Conservation (phyloP, 2,888 invertebrate species). For the Entomobrya multifasciata region DNA sequence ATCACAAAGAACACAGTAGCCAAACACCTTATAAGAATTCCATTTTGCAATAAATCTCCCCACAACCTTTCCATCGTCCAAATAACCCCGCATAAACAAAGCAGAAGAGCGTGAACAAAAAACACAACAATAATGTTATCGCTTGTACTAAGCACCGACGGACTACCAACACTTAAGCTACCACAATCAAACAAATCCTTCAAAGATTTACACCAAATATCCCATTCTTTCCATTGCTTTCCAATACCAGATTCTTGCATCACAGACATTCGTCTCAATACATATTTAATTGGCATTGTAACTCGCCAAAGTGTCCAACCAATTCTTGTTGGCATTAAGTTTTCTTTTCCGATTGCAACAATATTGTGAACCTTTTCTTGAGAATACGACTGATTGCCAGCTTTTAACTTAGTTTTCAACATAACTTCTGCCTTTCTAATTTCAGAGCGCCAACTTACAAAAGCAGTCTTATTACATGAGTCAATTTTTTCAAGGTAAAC, state of each 20-base stretch:
- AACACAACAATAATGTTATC: conserved; percentile 34
- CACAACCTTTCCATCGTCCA: too few relatives aligned
- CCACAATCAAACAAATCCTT: neutral
- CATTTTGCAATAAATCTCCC: too few relatives aligned
- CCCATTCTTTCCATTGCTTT: conserved; percentile 18
- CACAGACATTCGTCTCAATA: neutral
- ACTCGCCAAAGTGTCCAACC: neutral
- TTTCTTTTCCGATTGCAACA: neutral
- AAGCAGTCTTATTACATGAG: too few relatives aligned
- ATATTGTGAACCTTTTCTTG: neutral
- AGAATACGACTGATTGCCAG: neutral
- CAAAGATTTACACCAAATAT: neutral
- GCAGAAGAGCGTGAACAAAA: neutral
- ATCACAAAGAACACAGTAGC: too few relatives aligned
- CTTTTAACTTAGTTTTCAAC: neutral
- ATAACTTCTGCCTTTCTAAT: too few relatives aligned
- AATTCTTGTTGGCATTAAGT: neutral
- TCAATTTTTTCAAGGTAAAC: too few relatives aligned
- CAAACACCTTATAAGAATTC: too few relatives aligned
- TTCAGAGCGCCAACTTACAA: too few relatives aligned
- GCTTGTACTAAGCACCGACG: neutral
- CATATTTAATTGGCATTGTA: neutral
- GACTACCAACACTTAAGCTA: neutral
- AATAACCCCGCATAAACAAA: too few relatives aligned
- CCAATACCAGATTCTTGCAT: conserved; percentile 28